Conservation (phyloP, 2,113 vertebrate genomes). For the Callipepla squamata region DNA sequence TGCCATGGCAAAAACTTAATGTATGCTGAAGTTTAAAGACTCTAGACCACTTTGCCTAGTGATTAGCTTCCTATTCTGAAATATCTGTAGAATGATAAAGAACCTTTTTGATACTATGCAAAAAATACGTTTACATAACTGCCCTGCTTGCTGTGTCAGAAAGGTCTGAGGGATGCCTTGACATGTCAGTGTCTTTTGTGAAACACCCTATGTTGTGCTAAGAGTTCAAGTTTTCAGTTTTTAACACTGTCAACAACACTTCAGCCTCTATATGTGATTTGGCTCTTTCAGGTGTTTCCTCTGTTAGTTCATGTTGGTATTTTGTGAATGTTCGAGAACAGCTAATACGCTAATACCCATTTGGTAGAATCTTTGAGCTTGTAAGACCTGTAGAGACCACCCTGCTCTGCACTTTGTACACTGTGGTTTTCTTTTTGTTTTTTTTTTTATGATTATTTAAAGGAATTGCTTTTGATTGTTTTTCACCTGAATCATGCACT, state of each 20-base stretch:
- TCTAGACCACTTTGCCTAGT: neutral
- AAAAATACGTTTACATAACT: neutral
- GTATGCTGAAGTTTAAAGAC: neutral
- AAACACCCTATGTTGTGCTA: rapidly evolving
- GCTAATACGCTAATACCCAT: no score
- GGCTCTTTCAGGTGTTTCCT: neutral
- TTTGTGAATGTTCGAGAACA: neutral
- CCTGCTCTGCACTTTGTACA: neutral
- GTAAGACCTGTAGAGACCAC: neutral
- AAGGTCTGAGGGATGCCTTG: neutral
- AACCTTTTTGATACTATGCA: neutral
- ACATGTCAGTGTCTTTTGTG: neutral
- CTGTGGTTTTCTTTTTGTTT: neutral
- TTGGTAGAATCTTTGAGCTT: neutral
- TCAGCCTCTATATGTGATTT: neutral
- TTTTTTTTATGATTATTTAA: neutral
- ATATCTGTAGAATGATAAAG: neutral
- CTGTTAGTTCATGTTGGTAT: neutral
- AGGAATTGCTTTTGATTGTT: neutral
- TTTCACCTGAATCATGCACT: neutral
- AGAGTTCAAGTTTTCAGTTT: neutral
- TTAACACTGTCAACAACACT: neutral
- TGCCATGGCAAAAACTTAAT: neutral
- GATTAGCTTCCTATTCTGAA: neutral
- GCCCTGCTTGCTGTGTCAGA: neutral